Evolutionary conservation across 37 sponge, comb jelly and placozoan species (phyloP).

Genomic region (Beroe ovata): DNA sequence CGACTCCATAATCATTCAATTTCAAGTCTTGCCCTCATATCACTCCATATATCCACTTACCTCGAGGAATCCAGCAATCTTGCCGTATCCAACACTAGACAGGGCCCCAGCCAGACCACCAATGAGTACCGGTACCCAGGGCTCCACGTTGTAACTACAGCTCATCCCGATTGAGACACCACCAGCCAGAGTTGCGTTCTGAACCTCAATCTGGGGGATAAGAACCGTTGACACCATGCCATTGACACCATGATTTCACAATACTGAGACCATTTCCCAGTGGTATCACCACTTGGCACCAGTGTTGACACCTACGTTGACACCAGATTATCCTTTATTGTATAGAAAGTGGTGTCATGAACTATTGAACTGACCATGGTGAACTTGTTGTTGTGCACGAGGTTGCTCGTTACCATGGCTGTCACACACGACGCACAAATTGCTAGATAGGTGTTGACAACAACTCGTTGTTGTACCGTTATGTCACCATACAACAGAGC

Average conservation of each 20-base stretch:
- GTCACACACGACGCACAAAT: slow-evolving; percentile 61
- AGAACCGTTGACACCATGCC: too few relatives aligned
- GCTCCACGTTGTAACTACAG: slow-evolving; percentile 80
- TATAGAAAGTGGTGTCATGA: too few relatives aligned
- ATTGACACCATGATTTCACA: too few relatives aligned
- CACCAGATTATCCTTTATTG: too few relatives aligned
- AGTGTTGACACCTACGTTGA: too few relatives aligned
- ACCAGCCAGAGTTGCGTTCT: slow-evolving; percentile 96
- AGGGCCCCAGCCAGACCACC: slow-evolving; percentile 70
- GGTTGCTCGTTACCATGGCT: slow-evolving; percentile 33
- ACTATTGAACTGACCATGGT: slow-evolving; percentile 39
- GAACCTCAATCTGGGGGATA: slow-evolving; percentile 79
- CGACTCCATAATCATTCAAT: too few relatives aligned
- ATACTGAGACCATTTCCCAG: too few relatives aligned
- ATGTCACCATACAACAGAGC: slow-evolving; percentile 22
- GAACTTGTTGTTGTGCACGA: slow-evolving; percentile 22
- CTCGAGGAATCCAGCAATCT: slow-evolving; percentile 16
- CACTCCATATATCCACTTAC: too few relatives aligned
- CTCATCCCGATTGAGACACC: slow-evolving; percentile 89
- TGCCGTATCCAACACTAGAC: slow-evolving; percentile 57
- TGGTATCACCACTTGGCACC: too few relatives aligned
- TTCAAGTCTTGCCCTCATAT: too few relatives aligned
- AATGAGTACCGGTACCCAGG: slow-evolving; percentile 85
- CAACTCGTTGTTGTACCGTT: slow-evolving; percentile 80
- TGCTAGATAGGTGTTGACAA: slow-evolving; percentile 93